Conservation (phyloP, 2,113 vertebrate species). For the Stercorarius parasiticus region DNA sequence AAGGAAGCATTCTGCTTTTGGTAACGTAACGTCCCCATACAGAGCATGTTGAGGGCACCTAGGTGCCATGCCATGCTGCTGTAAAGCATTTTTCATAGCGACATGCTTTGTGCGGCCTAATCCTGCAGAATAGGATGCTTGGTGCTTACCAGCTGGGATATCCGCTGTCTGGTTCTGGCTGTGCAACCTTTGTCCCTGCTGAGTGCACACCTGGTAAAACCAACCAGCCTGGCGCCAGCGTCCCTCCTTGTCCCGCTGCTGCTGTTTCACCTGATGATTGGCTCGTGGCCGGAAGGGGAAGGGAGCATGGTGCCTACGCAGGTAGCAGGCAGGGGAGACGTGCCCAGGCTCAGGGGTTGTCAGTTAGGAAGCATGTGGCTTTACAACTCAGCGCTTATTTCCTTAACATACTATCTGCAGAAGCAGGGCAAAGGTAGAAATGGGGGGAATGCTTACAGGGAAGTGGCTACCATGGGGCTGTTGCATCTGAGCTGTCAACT, state of each 20-base stretch:
- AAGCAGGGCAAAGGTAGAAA: background rate
- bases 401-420: background rate
- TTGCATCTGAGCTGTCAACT: background rate
- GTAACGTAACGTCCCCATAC: accelerated
- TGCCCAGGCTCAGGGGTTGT: background rate
- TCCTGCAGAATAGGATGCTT: background rate
- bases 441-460: background rate
- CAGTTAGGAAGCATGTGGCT: background rate
- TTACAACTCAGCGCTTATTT: background rate
- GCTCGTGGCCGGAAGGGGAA: background rate
- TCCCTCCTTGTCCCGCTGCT: background rate
- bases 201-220: background rate
- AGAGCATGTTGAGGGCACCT: background rate
- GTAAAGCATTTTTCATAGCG: background rate
- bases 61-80: accelerated
- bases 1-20: background rate
- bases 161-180: background rate
- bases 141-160: background rate
- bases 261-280: background rate
- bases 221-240: background rate
- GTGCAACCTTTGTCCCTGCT: background rate
- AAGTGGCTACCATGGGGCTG: background rate
- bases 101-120: background rate
- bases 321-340: background rate
- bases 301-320: background rate